phyloP scores from a whole-genome alignment of 1,140 invertebrate genomes.

The Bombus pyrosoma region DNA sequence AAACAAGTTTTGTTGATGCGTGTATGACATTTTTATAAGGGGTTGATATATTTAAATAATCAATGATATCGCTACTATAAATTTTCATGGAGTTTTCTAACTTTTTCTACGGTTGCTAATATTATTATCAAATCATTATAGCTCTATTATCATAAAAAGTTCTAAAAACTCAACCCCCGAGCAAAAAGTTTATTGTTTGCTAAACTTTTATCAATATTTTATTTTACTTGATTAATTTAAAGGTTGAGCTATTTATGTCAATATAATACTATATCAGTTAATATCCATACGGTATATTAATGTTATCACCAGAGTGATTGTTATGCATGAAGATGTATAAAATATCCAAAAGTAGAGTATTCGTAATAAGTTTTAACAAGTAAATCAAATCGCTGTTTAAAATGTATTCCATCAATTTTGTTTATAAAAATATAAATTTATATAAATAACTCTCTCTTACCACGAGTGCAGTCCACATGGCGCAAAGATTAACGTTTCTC shows the following conservation, averaged over 20 bases:
- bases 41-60: not conserved
- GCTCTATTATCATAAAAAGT: no score
- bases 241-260: not conserved
- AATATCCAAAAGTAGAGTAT: no score
- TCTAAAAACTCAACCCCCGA: no score
- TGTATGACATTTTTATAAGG: not conserved
- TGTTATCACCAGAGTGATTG: not conserved
- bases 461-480: slow-evolving; percentile 28
- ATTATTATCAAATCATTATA: no score
- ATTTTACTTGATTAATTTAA: no score
- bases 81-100: not conserved
- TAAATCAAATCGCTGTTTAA: not conserved
- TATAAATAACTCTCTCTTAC: slow-evolving; percentile 31
- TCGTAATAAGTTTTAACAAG: not conserved
- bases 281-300: not conserved
- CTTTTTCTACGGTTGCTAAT: not conserved
- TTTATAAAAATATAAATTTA: not conserved
- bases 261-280: not conserved
- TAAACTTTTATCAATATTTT: no score
- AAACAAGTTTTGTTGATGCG: not conserved
- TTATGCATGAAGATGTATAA: not conserved
- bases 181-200: no score
- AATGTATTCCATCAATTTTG: not conserved
- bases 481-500: not conserved
- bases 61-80: not conserved